Conservation (phyloP, 2,888 invertebrate species). For the Trisateles emortualis region DNA sequence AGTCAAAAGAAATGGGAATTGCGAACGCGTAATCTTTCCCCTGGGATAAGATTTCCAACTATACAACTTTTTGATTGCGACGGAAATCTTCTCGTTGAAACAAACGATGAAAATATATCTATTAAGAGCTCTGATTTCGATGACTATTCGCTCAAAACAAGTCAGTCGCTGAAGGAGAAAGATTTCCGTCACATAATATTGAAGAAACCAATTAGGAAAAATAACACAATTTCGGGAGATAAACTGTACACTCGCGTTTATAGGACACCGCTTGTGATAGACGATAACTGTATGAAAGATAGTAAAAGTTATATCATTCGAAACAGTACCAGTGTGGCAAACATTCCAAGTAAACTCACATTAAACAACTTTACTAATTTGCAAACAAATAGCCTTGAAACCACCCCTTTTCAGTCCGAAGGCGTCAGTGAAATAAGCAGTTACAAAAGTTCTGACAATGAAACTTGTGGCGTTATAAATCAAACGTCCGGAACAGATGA, state of each 20-base stretch:
- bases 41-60: constrained; percentile 86
- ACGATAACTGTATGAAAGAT: constrained; percentile 50
- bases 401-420: constrained; percentile 73
- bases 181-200: constrained; percentile 74
- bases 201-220: constrained; percentile 71
- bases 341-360: constrained; percentile 80
- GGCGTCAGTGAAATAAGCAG: constrained; percentile 80
- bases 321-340: constrained; percentile 65
- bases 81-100: constrained; percentile 87
- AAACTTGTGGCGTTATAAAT: constrained; percentile 69
- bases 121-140: constrained; percentile 78
- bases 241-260: constrained; percentile 80
- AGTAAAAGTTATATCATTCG: constrained; percentile 62
- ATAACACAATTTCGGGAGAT: constrained; percentile 78
- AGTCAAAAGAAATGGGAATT: constrained; percentile 89
- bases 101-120: constrained; percentile 85
- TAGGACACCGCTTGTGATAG: constrained; percentile 54
- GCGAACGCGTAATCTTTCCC: constrained; percentile 88
- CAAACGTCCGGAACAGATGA: constrained; percentile 50
- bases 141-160: constrained; percentile 61
- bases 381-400: constrained; percentile 70
- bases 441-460: constrained; percentile 85
- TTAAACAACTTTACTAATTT: constrained; percentile 68
- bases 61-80: constrained; percentile 89
- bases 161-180: constrained; percentile 74